Base-by-base conservation (phyloP, 2,797 vertebrate genomes). In the Sebastes taczanowskii region DNA sequence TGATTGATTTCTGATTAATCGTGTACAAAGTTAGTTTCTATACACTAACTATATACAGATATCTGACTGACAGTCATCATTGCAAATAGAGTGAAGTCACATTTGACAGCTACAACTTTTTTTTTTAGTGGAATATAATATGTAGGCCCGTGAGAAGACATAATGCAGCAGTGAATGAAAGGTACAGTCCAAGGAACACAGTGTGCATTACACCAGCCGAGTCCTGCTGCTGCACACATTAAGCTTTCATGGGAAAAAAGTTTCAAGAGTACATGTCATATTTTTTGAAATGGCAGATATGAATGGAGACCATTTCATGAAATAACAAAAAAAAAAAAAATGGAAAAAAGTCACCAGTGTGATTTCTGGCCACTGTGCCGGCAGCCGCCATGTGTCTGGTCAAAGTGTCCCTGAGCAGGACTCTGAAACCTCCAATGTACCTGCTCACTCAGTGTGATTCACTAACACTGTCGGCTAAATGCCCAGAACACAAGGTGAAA, bases 401-500 rank as follows among this genome's bases (percentile, higher is more conserved):
- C 79, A 70, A 49, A 63, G 62, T 71, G 81, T 84, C 42, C 78
- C 76, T 56, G 35, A 81, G 56, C 63, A 63, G 53, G 80, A 67
- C 63, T 63, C 42, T 55, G 63, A 71, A 78, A 65, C 53, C 66
- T 72, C 59, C 22, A 59, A 75, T 42, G 67, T 58, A 69, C 71
- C 52, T 35, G 22, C 42, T 69, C 32, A 22, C 38, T 67, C n/a
- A 23, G 18, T 22, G 11, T 66, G 64, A 75, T 58, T 62, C 29
- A 67, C 32, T n/a, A 35, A 58, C 64, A 30, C 46, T 69, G n/a
- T 63, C n/a, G 4, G n/a, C 53, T 30, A 38, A 66, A 76, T 61
- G 38, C 30, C 38, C 6, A 11, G 16, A 38, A 70, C 14, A 16
- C 29, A 42, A 67, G n/a, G 11, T n/a, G 16, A 61, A 34, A 46